These are phyloP conservation scores for Tiphia femorata DNA, from an alignment of 2,888 invertebrate species.

Conservation along the genomic window DNA sequence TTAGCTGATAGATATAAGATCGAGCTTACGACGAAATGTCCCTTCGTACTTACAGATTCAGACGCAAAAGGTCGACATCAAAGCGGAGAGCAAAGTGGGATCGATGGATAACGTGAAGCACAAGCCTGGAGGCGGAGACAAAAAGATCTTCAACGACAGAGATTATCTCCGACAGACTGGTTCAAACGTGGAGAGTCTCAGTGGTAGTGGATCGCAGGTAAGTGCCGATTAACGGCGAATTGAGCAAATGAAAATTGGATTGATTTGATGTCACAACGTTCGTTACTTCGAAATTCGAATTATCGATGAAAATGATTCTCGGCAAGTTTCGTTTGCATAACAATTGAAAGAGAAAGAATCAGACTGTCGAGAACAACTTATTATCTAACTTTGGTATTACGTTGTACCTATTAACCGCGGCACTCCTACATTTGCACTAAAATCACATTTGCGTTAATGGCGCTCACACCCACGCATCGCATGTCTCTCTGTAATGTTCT, in stretches of 20 bases:
- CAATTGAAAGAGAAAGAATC: no score
- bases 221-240: no score
- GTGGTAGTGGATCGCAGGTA: constrained; percentile 65
- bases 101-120: constrained; percentile 92
- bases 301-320: no score
- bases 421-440: constrained; percentile 3
- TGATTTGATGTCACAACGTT: no score
- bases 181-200: constrained; percentile 59
- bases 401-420: no score
- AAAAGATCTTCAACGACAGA: constrained; percentile 94
- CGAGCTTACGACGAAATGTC: background rate
- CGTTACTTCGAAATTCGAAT: no score
- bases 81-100: constrained; percentile 92
- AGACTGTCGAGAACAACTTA: no score
- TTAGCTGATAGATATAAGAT: background rate
- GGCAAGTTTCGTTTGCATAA: no score
- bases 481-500: constrained; percentile 25
- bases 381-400: no score
- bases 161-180: constrained; percentile 85
- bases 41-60: constrained; percentile 79
- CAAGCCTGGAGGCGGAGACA: constrained; percentile 93
- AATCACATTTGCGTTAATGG: constrained; percentile 10
- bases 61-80: constrained; percentile 91
- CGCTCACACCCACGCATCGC: constrained; percentile 37
- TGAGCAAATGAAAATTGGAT: no score